A percentile compares a stretch with the other conserved stretches of the same genome.
Conservation (phyloP, 2,888 invertebrate genomes). For the Caradrina clavipalpis region DNA sequence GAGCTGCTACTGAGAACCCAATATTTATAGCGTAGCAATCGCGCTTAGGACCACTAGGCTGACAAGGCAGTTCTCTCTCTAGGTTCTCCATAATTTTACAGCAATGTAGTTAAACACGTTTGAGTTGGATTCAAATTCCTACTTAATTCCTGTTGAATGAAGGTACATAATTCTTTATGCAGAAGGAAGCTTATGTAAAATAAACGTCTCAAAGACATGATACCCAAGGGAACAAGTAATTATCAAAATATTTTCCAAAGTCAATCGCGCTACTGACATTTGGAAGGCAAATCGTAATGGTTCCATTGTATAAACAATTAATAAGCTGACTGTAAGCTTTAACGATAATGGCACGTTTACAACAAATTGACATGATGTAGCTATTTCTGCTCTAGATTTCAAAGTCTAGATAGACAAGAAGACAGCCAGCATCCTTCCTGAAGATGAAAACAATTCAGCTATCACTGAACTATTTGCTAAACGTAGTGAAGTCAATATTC, state of each 20-base stretch:
- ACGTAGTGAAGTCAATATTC: slow-evolving; percentile 3
- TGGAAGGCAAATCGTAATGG: slow-evolving; percentile 34
- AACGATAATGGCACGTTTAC: slow-evolving; percentile 32
- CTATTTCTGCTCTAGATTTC: slow-evolving; percentile 25
- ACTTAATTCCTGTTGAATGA: no score
- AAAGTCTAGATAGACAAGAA: slow-evolving; percentile 27
- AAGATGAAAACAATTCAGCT: slow-evolving; percentile 12
- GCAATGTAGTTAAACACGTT: no score
- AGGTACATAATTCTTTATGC: no score
- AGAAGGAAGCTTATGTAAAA: background rate
- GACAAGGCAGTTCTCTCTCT: no score
- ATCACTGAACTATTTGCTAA: background rate
- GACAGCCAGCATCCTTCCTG: slow-evolving; percentile 1
- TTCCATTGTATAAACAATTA: slow-evolving; percentile 11
- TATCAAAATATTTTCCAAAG: slow-evolving; percentile 29
- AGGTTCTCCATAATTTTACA: background rate
- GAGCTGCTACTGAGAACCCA: no score
- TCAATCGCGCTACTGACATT: slow-evolving; percentile 31
- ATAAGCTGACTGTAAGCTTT: slow-evolving; percentile 3
- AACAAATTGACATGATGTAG: slow-evolving; percentile 14
- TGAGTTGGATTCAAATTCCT: background rate
- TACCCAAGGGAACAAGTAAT: background rate
- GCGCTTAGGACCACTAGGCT: no score
- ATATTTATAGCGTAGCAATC: no score
- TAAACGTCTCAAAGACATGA: background rate